These are phyloP conservation scores for Leptopilina syphax DNA, from an alignment of 2,888 invertebrate species.

Conservation along the genomic window DNA sequence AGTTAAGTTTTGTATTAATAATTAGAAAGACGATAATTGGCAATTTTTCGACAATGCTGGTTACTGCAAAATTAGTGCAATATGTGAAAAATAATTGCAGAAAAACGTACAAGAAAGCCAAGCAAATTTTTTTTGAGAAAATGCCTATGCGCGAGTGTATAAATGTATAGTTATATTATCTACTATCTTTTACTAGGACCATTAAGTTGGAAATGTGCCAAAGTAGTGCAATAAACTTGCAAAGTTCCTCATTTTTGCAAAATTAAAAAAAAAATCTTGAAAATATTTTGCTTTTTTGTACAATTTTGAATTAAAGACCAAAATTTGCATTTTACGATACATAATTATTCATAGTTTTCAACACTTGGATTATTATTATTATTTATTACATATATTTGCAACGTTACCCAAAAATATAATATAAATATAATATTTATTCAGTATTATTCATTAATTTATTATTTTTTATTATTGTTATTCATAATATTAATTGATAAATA, in stretches of 20 bases:
- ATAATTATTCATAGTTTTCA: too few species aligned
- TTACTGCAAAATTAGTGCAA: background rate
- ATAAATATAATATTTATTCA: too few species aligned
- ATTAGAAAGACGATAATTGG: conserved; percentile 25
- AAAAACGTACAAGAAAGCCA: conserved; percentile 34
- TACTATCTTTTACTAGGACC: conserved; percentile 23
- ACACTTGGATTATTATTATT: too few species aligned
- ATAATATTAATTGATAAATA: too few species aligned
- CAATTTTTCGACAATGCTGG: conserved; percentile 15
- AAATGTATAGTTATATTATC: conserved; percentile 30
- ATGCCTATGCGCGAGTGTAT: conserved; percentile 36
- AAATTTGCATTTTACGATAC: too few species aligned
- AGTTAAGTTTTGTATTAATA: background rate
- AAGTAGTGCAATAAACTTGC: conserved; percentile 32
- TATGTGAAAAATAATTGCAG: conserved; percentile 2
- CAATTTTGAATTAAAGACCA: too few species aligned
- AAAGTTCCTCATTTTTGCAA: conserved; percentile 29
- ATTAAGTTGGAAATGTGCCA: conserved; percentile 30
- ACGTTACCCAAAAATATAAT: too few species aligned
- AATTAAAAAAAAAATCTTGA: background rate
- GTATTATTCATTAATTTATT: too few species aligned
- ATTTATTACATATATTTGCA: too few species aligned
- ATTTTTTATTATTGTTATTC: too few species aligned
- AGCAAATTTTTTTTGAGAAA: conserved; percentile 3
- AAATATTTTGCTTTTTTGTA: background rate